These are phyloP conservation scores for Antitype chi DNA, from an alignment of 2,888 invertebrate species.

Conservation along the genomic window DNA sequence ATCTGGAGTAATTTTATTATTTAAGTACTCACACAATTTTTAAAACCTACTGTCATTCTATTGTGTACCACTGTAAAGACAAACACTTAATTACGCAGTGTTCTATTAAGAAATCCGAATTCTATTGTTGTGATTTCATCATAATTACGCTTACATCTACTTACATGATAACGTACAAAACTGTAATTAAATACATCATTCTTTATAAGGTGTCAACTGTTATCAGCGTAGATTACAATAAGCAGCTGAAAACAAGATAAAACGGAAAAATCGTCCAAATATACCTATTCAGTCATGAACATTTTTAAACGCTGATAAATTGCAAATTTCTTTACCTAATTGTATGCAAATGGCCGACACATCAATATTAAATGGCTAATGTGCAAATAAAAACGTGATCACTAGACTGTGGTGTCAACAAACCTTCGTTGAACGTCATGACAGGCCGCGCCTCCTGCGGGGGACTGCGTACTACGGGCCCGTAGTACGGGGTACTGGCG, in stretches of 20 bases:
- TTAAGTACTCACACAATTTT: neutral
- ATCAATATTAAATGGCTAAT: constrained; percentile 35
- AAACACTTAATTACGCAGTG: constrained; percentile 26
- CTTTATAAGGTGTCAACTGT: constrained; percentile 25
- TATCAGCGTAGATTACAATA: constrained; percentile 50
- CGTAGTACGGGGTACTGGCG: constrained; percentile 73
- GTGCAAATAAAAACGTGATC: constrained; percentile 40
- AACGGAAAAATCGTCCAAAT: constrained; percentile 15
- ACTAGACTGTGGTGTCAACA: constrained; percentile 66
- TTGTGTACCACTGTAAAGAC: constrained; percentile 28
- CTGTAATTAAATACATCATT: constrained; percentile 50
- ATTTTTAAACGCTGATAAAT: constrained; percentile 39
- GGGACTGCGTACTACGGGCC: constrained; percentile 73
- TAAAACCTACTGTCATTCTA: neutral
- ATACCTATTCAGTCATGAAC: constrained; percentile 36
- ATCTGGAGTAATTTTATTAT: constrained; percentile 1
- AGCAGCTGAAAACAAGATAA: constrained; percentile 48
- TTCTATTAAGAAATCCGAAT: constrained; percentile 25
- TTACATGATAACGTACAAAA: constrained; percentile 31
- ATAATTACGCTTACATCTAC: neutral
- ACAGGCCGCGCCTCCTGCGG: constrained; percentile 63
- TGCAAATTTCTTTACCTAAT: constrained; percentile 22
- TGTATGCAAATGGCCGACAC: constrained; percentile 32
- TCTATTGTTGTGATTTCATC: constrained; percentile 35
- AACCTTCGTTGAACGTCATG: constrained; percentile 74